phyloP scores from a whole-genome alignment of 2,797 vertebrate genomes.

The Eulemur albifrons region DNA sequence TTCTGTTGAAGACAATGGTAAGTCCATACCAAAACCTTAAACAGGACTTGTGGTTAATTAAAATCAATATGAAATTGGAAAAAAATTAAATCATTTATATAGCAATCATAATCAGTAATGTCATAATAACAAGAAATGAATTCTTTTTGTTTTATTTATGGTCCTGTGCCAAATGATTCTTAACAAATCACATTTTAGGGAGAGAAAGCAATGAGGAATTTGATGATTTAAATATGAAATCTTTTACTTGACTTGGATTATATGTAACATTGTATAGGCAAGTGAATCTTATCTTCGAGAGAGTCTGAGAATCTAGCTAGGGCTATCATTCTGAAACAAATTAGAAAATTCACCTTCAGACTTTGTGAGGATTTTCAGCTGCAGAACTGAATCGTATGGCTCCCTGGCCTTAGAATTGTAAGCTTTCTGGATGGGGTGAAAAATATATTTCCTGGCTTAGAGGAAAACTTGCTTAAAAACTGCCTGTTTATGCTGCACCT shows the following conservation, averaged over 20 bases:
- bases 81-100: not conserved
- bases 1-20: slow-evolving; percentile 91
- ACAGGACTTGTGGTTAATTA: not conserved
- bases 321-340: not conserved
- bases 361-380: not conserved
- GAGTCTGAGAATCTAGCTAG: not conserved
- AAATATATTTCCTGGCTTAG: not conserved
- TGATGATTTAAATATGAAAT: not conserved
- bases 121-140: not conserved
- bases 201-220: not conserved
- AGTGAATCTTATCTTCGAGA: not conserved
- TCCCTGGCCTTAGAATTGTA: not conserved
- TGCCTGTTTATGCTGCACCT: not conserved
- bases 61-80: not conserved
- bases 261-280: not conserved
- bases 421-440: not conserved
- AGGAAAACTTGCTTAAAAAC: not conserved
- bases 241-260: not conserved
- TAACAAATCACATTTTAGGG: not conserved
- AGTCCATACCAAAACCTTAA: slow-evolving; percentile 59
- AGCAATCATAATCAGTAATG: not conserved
- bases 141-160: not conserved
- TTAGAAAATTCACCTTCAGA: not conserved
- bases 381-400: not conserved
- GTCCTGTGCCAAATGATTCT: not conserved